These are phyloP conservation scores for Pantelozetes paolii DNA, from an alignment of 2,888 invertebrate genomes.

Conservation along the genomic window DNA sequence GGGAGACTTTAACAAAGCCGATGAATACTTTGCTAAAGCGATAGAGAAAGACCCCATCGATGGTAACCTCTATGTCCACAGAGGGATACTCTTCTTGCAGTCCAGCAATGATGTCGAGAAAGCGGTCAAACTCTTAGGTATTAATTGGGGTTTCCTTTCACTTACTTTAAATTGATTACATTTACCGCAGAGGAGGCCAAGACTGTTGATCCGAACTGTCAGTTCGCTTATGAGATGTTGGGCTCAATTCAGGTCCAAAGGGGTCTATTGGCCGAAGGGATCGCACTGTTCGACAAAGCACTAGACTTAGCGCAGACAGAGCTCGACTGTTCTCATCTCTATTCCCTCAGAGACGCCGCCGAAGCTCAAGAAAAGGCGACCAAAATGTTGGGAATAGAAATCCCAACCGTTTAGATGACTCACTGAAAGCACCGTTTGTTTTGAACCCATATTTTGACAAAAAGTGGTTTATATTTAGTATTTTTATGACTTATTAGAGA, in stretches of 20 bases:
- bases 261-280: constrained; percentile 73
- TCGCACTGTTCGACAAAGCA: constrained; percentile 82
- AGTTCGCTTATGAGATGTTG: constrained; percentile 89
- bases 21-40: constrained; percentile 73
- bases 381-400: constrained; percentile 44
- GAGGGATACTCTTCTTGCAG: constrained; percentile 70
- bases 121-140: constrained; percentile 64
- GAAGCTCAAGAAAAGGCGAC: constrained; percentile 63
- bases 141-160: constrained; percentile 50
- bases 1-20: constrained; percentile 75
- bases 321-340: constrained; percentile 83
- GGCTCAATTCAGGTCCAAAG: constrained; percentile 92
- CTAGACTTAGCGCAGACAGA: constrained; percentile 77
- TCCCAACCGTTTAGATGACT: constrained; percentile 37
- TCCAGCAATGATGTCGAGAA: constrained; percentile 77
- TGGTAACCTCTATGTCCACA: constrained; percentile 79
- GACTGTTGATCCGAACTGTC: constrained; percentile 82
- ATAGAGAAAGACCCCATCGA: constrained; percentile 75
- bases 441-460: too few relatives aligned
- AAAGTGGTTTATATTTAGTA: too few relatives aligned
- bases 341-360: constrained; percentile 82
- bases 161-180: background rate
- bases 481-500: too few relatives aligned
- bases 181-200: constrained; percentile 71
- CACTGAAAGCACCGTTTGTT: too few relatives aligned